Base-by-base conservation (phyloP, 2,113 vertebrate genomes). In the Pterocles orientalis region DNA sequence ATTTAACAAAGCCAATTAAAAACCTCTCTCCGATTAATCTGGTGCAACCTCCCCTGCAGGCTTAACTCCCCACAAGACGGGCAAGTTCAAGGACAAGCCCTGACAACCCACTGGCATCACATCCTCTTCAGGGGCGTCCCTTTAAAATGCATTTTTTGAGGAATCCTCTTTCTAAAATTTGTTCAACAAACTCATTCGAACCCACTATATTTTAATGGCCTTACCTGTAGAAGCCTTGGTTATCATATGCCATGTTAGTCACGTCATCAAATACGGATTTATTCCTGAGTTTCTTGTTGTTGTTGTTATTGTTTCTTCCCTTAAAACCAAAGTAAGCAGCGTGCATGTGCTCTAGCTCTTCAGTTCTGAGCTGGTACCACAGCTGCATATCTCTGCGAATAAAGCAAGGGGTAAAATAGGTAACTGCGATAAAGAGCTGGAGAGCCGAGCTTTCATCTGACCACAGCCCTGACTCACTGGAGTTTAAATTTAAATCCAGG, bases 301-400 rank as follows among this genome's bases (percentile, higher is more conserved):
- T 99, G 95, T 98, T 98, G 95, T 98, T 98, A 91, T 97, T 98
- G 97, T 99, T 99, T 81, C 98, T 96, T 85, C 97, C 97, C 93
- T 98, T 99, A 82, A 98, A 96, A 71, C 94, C 96, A 26, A 98
- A 97, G 58, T 97, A 98, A 25, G 97, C 84, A 36, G 97, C 95
- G 94, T 97, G 97, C 88, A 98, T 95, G 4, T 97, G 97, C 81
- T 98, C 98, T 33, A 98, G 88, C 34, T 98, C 98, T 71, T 98
- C 97, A 8, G 85, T 96, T 69, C 98, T 98, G 62, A 98, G 97
- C 95, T 98, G 98, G 65, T 97, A 97, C 98, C 98, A 99, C 51
- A 97, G 75, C 81, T 98, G 98, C 54, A 98, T 86, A 8, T 98
- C 96, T 90, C 99, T 99, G 97, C 57, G 39, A 92, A 94, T 68